These are phyloP conservation scores for Triplophysa dalaica DNA, from an alignment of 2,113 vertebrate species.

Conservation along the genomic window DNA sequence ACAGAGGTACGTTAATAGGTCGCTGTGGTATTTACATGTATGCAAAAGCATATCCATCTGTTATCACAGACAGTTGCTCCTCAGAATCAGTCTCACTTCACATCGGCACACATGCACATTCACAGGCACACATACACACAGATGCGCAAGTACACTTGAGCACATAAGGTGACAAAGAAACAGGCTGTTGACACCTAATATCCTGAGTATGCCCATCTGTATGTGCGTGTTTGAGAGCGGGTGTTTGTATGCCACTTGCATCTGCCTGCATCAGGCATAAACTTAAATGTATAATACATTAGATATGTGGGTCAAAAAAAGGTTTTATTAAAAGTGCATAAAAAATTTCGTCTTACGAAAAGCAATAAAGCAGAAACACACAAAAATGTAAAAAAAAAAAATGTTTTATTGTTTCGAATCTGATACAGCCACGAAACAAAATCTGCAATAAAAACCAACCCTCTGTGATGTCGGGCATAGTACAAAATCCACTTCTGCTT, in stretches of 20 bases:
- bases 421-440: too few species aligned
- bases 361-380: too few species aligned
- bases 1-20: conserved; percentile 80
- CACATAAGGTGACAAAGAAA: conserved; percentile 72
- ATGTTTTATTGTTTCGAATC: too few species aligned
- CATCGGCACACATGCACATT: neutral
- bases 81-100: conserved; percentile 81
- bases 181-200: conserved; percentile 72
- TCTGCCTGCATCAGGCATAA: neutral
- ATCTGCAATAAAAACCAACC: too few species aligned
- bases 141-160: conserved; percentile 7
- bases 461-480: neutral
- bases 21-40: conserved; percentile 75
- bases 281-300: neutral
- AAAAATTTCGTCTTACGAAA: too few species aligned
- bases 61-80: conserved; percentile 71
- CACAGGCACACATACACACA: conserved; percentile 73
- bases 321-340: neutral
- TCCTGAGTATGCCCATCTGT: conserved; percentile 42
- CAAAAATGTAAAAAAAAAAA: too few species aligned
- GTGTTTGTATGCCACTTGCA: conserved; percentile 21
- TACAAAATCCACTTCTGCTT: neutral
- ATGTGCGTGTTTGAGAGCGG: neutral
- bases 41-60: conserved; percentile 85
- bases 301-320: neutral